Percentiles rank a stretch among this genome's conserved stretches.
These are phyloP conservation scores for Drosophila sturtevanti DNA, from an alignment of 1,140 invertebrate species.

Conservation along the genomic window DNA sequence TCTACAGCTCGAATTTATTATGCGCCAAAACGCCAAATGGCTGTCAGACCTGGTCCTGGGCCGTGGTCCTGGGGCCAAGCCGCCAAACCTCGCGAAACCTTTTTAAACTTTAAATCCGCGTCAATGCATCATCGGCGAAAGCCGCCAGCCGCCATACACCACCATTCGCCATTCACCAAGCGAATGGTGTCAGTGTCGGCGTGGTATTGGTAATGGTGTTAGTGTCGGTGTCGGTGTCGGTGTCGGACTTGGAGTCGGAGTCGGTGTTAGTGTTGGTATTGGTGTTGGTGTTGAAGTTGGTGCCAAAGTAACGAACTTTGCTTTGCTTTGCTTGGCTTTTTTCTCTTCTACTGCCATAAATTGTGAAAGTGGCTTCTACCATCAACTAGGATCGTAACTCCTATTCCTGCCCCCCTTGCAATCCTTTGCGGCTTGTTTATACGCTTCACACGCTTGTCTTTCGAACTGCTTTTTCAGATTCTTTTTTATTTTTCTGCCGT, in stretches of 20 bases:
- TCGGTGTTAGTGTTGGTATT: constrained; percentile 46
- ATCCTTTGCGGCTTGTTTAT: constrained; percentile 71
- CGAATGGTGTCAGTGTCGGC: constrained; percentile 35
- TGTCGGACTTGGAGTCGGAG: constrained; percentile 37
- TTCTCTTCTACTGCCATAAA: constrained; percentile 59
- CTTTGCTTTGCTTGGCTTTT: constrained; percentile 36
- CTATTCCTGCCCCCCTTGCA: constrained; percentile 25
- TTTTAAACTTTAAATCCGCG: constrained; percentile 80
- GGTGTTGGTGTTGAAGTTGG: constrained; percentile 34
- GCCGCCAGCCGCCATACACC: constrained; percentile 20
- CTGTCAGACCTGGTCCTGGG: constrained; percentile 55
- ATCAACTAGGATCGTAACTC: constrained; percentile 39
- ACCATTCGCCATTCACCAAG: background rate
- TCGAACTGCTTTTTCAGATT: constrained; percentile 11
- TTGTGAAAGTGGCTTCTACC: constrained; percentile 67
- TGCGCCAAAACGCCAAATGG: constrained; percentile 79
- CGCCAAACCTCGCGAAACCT: constrained; percentile 53
- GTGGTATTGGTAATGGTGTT: constrained; percentile 33
- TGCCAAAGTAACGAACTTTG: constrained; percentile 72
- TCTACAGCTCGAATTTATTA: constrained; percentile 78
- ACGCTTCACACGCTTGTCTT: constrained; percentile 75
- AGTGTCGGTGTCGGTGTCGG: constrained; percentile 42
- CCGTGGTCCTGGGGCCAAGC: constrained; percentile 26
- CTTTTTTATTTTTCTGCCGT: too few species aligned
- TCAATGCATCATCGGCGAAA: constrained; percentile 77